Evolutionary conservation across 2,797 vertebrate genomes (phyloP).

Genomic region (Dicrostonyx torquatus): DNA sequence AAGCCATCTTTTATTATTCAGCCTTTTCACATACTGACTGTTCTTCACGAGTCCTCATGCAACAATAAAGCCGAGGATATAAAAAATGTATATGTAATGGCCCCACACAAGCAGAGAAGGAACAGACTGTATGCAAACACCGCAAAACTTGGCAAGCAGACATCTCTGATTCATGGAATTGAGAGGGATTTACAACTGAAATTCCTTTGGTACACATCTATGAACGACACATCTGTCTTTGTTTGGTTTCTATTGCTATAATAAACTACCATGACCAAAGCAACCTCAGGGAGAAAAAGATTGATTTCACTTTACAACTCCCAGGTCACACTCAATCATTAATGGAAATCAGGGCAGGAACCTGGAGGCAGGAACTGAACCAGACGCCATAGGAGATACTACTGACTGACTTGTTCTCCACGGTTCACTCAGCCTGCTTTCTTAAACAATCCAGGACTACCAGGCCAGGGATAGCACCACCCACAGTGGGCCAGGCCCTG

Average conservation of each 20-base stretch:
- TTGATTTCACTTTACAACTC: background rate
- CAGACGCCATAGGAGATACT: background rate
- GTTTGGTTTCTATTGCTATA: background rate
- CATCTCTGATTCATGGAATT: background rate
- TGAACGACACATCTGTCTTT: background rate
- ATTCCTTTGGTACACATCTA: background rate
- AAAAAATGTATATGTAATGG: background rate
- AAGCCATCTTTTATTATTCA: background rate
- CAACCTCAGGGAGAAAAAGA: background rate
- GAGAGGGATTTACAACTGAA: background rate
- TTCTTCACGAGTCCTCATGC: slow-evolving; percentile 2
- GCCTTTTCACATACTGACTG: background rate
- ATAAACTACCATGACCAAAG: background rate
- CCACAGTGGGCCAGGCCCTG: background rate
- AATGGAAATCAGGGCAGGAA: background rate
- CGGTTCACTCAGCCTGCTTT: background rate
- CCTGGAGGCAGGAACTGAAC: background rate
- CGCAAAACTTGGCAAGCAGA: background rate
- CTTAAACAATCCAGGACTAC: background rate
- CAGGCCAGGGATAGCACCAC: too few relatives aligned
- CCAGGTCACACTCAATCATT: background rate
- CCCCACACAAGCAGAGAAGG: background rate
- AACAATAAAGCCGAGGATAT: background rate
- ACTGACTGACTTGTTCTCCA: too few relatives aligned
- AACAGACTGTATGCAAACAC: background rate